These are phyloP conservation scores for Micromesistius poutassou DNA, from an alignment of 2,797 vertebrate genomes.

Conservation along the genomic window DNA sequence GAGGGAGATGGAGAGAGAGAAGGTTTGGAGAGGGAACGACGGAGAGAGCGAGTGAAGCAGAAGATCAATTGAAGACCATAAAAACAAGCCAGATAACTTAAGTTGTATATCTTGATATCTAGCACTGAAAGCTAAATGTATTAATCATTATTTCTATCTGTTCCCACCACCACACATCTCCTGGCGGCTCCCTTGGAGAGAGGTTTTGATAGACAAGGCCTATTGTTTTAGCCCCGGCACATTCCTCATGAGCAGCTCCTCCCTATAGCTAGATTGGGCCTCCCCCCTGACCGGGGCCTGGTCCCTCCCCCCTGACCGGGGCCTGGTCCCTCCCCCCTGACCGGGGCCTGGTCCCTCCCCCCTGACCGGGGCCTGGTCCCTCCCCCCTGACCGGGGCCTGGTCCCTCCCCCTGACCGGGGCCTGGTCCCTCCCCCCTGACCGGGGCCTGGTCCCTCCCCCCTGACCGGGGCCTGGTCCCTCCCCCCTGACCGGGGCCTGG, in stretches of 20 bases:
- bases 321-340: too few relatives aligned
- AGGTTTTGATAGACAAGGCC: neutral
- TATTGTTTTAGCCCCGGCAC: neutral
- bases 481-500: too few relatives aligned
- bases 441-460: too few relatives aligned
- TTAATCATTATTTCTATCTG: neutral
- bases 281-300: conserved; percentile 27
- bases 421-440: too few relatives aligned
- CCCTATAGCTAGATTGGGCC: neutral
- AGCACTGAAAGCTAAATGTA: neutral
- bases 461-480: too few relatives aligned
- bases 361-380: too few relatives aligned
- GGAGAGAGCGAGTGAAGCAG: neutral
- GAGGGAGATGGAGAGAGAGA: conserved; percentile 4
- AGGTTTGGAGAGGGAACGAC: too few relatives aligned
- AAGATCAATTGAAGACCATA: neutral
- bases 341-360: too few relatives aligned
- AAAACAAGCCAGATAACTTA: neutral
- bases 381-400: too few relatives aligned
- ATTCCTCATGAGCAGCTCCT: neutral
- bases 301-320: too few relatives aligned
- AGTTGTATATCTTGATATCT: neutral
- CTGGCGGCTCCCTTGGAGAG: neutral
- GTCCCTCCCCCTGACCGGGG: too few relatives aligned
- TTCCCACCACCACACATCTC: neutral